phyloP scores from a whole-genome alignment of 2,888 invertebrate species.

The Bimastos eiseni region DNA sequence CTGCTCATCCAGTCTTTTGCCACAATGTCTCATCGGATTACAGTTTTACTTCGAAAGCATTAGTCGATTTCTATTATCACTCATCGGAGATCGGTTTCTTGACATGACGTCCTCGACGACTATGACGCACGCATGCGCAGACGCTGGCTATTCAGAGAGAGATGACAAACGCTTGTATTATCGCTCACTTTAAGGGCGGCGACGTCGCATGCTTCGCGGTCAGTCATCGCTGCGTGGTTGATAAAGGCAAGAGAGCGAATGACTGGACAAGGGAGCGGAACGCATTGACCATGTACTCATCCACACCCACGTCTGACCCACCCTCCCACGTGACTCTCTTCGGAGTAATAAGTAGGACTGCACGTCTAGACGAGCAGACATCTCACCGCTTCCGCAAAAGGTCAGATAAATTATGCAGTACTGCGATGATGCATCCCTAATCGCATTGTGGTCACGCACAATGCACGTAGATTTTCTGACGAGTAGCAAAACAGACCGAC shows the following conservation, averaged over 20 bases:
- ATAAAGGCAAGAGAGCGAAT: neutral
- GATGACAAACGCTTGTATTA: neutral
- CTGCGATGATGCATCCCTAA: neutral
- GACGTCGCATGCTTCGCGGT: neutral
- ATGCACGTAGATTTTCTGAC: neutral
- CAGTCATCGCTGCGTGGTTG: neutral
- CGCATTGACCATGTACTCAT: neutral
- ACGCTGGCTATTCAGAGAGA: neutral
- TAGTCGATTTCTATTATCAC: neutral
- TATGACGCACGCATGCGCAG: neutral
- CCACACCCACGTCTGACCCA: neutral
- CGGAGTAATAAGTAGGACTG: neutral
- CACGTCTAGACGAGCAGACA: neutral
- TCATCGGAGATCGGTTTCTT: neutral
- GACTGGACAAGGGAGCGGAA: neutral
- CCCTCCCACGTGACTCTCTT: neutral
- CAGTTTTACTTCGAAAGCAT: neutral
- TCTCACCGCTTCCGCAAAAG: neutral
- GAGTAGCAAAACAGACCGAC: neutral
- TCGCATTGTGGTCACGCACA: neutral
- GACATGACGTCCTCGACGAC: neutral
- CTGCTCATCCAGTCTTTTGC: neutral
- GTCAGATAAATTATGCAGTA: neutral
- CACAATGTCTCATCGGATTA: neutral
- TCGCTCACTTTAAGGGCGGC: constrained; percentile 3